Conservation (phyloP, 92 coral and sea anemone genomes). For the Scolanthus callimorphus region DNA sequence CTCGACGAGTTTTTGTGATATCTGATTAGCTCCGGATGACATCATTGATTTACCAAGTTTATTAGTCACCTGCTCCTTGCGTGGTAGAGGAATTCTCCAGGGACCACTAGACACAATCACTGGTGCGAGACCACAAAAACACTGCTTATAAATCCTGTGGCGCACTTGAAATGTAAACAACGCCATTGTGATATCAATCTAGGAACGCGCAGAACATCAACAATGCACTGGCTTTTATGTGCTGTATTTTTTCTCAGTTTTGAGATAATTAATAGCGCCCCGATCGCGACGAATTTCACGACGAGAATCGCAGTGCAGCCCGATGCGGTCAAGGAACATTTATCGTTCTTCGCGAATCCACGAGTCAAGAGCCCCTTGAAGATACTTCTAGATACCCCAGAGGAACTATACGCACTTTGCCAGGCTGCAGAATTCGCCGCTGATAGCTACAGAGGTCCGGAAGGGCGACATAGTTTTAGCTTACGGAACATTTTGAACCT, state of each 20-base stretch:
- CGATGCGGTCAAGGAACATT: constrained; percentile 27
- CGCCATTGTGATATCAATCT: too few relatives aligned
- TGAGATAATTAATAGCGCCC: not conserved
- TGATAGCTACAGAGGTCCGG: constrained; percentile 14
- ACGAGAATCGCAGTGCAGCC: constrained; percentile 5
- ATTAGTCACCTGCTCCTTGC: too few relatives aligned
- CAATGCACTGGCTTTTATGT: too few relatives aligned
- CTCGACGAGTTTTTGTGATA: too few relatives aligned
- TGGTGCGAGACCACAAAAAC: not conserved
- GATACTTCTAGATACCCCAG: constrained; percentile 28
- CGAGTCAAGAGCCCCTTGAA: constrained; percentile 33
- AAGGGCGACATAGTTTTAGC: constrained; percentile 16
- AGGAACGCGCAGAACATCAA: too few relatives aligned
- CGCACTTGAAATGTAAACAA: not conserved
- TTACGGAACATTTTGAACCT: constrained; percentile 44
- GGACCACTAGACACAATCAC: too few relatives aligned
- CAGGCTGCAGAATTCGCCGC: constrained; percentile 80
- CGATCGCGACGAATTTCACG: not conserved
- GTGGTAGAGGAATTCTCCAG: too few relatives aligned
- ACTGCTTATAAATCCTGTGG: not conserved
- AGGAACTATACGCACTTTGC: constrained; percentile 37
- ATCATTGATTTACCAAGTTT: too few relatives aligned
- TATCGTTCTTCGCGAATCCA: constrained; percentile 27
- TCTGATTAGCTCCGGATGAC: too few relatives aligned
- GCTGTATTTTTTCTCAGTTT: too few relatives aligned